Conservation (phyloP, 1,140 invertebrate genomes). For the Chironomus tepperi region DNA sequence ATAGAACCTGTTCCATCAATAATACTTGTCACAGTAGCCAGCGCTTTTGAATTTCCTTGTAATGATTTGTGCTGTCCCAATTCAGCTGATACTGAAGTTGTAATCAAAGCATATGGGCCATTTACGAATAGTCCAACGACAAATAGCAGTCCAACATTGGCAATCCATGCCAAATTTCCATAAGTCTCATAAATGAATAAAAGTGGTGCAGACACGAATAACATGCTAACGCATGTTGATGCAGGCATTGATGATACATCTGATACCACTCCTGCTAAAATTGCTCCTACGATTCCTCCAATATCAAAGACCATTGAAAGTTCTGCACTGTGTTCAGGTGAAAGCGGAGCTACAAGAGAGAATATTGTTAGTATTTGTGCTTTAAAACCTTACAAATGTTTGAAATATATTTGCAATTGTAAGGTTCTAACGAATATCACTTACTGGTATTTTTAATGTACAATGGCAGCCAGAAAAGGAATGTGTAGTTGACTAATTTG, state of each 20-base stretch:
- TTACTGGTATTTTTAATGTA: constrained; percentile 82
- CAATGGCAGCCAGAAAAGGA: constrained; percentile 90
- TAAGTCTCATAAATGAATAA: constrained; percentile 69
- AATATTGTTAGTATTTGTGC: constrained; percentile 25
- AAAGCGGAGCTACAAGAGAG: constrained; percentile 58
- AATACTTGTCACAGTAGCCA: constrained; percentile 93
- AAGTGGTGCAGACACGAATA: constrained; percentile 70
- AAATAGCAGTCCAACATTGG: constrained; percentile 64
- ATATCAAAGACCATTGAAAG: constrained; percentile 87
- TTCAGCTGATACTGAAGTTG: constrained; percentile 91
- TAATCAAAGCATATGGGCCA: constrained; percentile 92
- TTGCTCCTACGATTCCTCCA: constrained; percentile 81
- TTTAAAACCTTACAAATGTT: background rate
- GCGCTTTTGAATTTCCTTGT: constrained; percentile 74
- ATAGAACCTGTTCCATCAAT: constrained; percentile 94
- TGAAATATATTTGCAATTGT: background rate
- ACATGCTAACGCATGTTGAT: constrained; percentile 72
- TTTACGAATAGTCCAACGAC: constrained; percentile 79
- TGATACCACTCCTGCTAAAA: constrained; percentile 74
- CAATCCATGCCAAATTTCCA: constrained; percentile 49
- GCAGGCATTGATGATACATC: constrained; percentile 79
- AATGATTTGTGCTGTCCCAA: constrained; percentile 71
- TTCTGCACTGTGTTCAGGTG: constrained; percentile 65
- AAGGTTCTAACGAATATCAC: constrained; percentile 34
- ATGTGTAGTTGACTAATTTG: constrained; percentile 96